Base-by-base conservation (phyloP, 2,797 vertebrate genomes). In the Austrolebias charrua region DNA sequence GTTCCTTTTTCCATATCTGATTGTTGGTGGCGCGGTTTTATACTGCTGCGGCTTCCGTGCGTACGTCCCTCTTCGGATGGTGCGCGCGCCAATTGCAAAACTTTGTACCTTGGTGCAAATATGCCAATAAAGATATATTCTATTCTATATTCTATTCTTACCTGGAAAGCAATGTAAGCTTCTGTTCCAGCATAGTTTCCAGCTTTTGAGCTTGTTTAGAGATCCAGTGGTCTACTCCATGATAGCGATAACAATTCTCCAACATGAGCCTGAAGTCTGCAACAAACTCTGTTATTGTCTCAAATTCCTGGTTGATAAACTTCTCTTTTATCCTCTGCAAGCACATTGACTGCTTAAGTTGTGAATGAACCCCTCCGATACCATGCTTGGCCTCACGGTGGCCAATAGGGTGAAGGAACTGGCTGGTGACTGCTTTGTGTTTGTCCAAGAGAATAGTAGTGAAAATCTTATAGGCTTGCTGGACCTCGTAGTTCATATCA, bases 141-240 rank as follows among this genome's bases (percentile, higher is more conserved):
- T n/a, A n/a, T n/a, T n/a, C n/a, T n/a, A n/a, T n/a, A n/a, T n/a
- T n/a, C n/a, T n/a, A n/a, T 28, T 11, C 87, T 90, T 89, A 98
- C 96, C 97, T 94, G 60, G 96, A 96, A 1, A 99, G 89, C 68
- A 98, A 87, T 0, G 95, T 95, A 66, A 99, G 84, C 84, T 98
- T 99, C 79, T 99, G 97, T 75, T 99, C 97, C 79, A 99, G 89
- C 92, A 99, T 94, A 67, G 95, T 92, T 92, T 99, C 97, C 89
- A 99, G 83, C 75, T 98, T 98, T 80, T 98, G 96, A 49, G 95
- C 97, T 85, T 98, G 96, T 76, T 92, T 97, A 78, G 96, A 98
- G 33, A 97, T 90, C 96, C 96, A 99, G 81, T 99, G 96, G 85
- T 98, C 96, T 28, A 98, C 95, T 4, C 97, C 97, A 3, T 96